Base-by-base conservation (phyloP, 2,888 invertebrate species). In the Elmis aenea region DNA sequence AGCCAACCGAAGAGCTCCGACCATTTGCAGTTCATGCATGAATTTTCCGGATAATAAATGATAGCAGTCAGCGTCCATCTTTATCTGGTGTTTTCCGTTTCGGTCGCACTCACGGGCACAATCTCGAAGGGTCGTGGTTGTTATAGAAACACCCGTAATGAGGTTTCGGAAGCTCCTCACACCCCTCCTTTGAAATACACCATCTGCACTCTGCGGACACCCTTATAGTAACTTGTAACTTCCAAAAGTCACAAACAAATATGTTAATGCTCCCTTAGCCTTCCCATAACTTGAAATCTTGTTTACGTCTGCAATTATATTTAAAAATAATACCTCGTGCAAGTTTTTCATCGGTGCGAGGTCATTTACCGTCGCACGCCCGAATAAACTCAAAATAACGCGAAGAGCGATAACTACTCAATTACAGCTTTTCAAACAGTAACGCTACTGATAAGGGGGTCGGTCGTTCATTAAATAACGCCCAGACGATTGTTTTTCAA, bases 81-180 rank as follows among this genome's bases (percentile, higher is more conserved):
- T 48, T 33, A 35, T 50, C 46, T 33, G 38, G 33, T 27, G 35
- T 42, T 42, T 30, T 29, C 35, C 34, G 37, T 42, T 50, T 45
- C 42, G 33, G 45, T 51, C 47, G 37, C 50, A 43, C 50, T 38
- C 43, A 33, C 46, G 48, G 34, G 46, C 47, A 45, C 53, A 52
- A 53, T 55, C 55, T 54, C 46, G 50, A 55, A 57, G 57, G 55
- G 53, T 54, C 55, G 54, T 45, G 54, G 57, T 57, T 57, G 57
- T 57, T 57, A 57, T 57, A 57, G 57, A 57, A 57, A 57, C 57
- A 57, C 53, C 54, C 52, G 53, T 57, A 57, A 57, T 57, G 57
- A 57, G 55, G 55, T 56, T 57, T 56, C 51, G 49, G 47, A 52
- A 39, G 43, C 43, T 42, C 39, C 43, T 43, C 36, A 46, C 46